Evolutionary conservation across 2,888 invertebrate species (phyloP), one percentile per base, ranked within the genome.

Genomic region (Mesorhabditis belari): DNA sequence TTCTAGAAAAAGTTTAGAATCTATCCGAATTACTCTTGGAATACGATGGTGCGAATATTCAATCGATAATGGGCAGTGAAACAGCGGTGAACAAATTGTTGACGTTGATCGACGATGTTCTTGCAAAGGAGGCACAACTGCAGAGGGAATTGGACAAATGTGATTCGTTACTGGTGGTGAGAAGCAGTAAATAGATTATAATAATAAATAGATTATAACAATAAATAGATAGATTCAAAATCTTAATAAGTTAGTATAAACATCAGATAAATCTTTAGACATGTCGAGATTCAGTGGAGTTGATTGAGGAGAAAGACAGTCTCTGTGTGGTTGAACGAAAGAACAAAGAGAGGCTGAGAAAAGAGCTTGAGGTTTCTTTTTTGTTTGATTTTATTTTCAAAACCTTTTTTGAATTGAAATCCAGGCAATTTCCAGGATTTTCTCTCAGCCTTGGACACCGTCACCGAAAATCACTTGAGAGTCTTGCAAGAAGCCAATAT

Each of bases 41-140:
- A 17, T 61, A 72, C 5, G 79, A 79, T 55, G 78, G 87, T 86
- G 90, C 90, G 79, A 93, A 93, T 83, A 90, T 93, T 63, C 90
- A 92, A 82, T 90, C 90, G 76, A 90, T 93, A 57, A 85, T 93
- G 83, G 90, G 90, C n/a, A 91, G 91, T 2, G 92, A 92, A 81
- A 87, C 86, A 44, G 86, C 87, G 77, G 88, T 93, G 84, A 87
- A 89, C 72, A 85, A 69, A 53, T 57, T 73, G 53, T 55, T 74
- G 9, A 51, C 67, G 3, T 64, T 69, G 9, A 67, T 76, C 44
- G 75, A 75, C 49, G 62, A 62, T 0, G 73, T 74, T 3, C 51
- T 75, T 53, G 59, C 25, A 17, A 61, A 63, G 55, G 71, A 70
- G 19, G 65, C 62, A 17, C 58, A 62, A 84, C 87, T 90, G 53